Evolutionary conservation across 2,113 vertebrate genomes (phyloP).

Genomic region (Theristicus caerulescens): DNA sequence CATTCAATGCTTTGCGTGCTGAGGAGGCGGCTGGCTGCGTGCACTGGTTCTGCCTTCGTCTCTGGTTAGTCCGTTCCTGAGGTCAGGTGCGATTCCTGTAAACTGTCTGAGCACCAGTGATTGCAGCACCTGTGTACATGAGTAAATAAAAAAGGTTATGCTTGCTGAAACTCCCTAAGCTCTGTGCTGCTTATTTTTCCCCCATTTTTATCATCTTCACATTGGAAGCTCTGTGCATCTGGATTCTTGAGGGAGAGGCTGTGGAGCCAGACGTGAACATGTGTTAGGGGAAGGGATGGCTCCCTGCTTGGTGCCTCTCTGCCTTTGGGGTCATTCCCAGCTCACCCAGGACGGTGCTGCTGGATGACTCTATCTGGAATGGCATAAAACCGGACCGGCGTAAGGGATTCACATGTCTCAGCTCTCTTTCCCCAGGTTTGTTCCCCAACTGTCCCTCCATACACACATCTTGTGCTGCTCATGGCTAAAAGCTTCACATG

Average conservation of each 20-base stretch:
- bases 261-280: rapidly evolving
- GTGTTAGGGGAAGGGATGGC: neutral
- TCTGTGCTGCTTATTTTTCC: neutral
- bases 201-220: neutral
- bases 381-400: rapidly evolving
- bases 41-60: rapidly evolving
- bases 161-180: neutral
- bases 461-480: neutral
- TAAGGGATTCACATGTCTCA: neutral
- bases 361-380: neutral
- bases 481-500: neutral
- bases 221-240: neutral
- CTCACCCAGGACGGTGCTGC: neutral
- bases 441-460: neutral
- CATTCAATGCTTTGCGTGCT: rapidly evolving
- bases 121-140: rapidly evolving
- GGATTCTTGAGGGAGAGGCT: neutral
- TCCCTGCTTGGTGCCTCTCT: neutral
- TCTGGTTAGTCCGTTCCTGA: neutral
- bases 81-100: neutral
- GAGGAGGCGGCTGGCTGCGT: neutral
- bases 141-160: neutral
- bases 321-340: neutral
- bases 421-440: neutral
- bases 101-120: neutral